Conservation (phyloP, 2,113 vertebrate species). For the Perca flavescens region DNA sequence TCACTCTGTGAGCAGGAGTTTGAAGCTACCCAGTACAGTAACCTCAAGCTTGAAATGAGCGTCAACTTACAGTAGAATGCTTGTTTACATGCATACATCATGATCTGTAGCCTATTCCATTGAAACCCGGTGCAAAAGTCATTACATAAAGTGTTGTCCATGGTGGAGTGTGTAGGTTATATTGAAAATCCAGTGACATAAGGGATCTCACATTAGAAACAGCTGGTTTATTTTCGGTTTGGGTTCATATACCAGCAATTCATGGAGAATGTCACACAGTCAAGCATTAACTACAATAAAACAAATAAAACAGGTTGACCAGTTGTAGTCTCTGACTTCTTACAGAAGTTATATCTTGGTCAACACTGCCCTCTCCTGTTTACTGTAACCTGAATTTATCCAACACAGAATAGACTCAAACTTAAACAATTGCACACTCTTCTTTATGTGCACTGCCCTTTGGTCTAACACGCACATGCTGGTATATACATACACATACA, state of each 20-base stretch:
- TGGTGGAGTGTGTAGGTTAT: background rate
- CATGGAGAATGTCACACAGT: background rate
- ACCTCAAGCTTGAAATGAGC: constrained; percentile 26
- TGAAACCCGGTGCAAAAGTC: constrained; percentile 1
- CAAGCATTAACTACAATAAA: background rate
- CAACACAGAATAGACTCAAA: background rate
- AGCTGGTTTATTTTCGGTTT: background rate
- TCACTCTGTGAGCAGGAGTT: constrained; percentile 21
- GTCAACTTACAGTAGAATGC: background rate
- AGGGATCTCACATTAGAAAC: background rate
- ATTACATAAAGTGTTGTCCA: background rate
- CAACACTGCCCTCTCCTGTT: constrained; percentile 80
- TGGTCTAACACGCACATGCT: background rate
- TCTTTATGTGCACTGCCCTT: background rate
- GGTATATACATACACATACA: background rate
- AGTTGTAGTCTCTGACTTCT: background rate
- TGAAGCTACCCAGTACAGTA: constrained; percentile 9
- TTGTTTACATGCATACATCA: constrained; percentile 12
- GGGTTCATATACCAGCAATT: background rate
- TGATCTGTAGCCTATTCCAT: background rate
- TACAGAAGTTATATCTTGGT: constrained; percentile 36
- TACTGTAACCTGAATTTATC: background rate
- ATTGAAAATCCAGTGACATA: background rate
- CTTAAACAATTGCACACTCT: background rate
- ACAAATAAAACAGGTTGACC: background rate